Percentiles rank a stretch among this genome's conserved stretches.
phyloP scores from a whole-genome alignment of 2,797 vertebrate species.

The Crypturellus tataupa region DNA sequence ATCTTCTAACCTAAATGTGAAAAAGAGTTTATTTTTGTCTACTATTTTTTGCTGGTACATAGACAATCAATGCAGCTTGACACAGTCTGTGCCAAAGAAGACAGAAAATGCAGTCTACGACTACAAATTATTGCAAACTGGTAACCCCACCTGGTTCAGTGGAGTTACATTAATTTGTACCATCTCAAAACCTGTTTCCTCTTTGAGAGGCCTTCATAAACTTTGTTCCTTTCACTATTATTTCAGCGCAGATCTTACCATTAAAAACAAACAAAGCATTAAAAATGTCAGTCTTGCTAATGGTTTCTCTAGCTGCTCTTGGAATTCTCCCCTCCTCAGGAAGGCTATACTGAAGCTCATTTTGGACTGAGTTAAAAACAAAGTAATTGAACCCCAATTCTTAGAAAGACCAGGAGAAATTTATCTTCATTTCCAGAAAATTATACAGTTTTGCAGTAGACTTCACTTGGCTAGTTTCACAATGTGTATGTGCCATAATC shows the following conservation, averaged over 20 bases:
- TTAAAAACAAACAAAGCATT: neutral
- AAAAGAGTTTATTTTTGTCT: neutral
- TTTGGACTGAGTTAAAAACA: neutral
- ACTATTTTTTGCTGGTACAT: accelerated
- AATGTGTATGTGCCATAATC: neutral
- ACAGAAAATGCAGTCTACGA: neutral
- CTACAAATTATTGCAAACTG: neutral
- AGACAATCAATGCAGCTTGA: neutral
- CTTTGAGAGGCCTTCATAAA: neutral
- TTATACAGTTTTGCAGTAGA: neutral
- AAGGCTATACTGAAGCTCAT: neutral
- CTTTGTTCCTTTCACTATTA: neutral
- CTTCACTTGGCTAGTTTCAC: conserved; percentile 16
- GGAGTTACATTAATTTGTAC: neutral
- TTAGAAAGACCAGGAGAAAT: neutral
- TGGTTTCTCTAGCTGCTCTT: neutral
- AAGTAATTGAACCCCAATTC: neutral
- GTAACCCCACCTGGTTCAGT: neutral
- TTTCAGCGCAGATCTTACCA: neutral
- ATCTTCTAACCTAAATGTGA: neutral
- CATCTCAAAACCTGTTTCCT: neutral
- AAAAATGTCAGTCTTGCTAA: neutral
- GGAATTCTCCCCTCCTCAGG: neutral
- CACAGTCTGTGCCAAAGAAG: neutral
- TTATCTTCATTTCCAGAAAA: conserved; percentile 19